Conservation (phyloP, 1,140 invertebrate species). For the Plectrocnemia conspersa region DNA sequence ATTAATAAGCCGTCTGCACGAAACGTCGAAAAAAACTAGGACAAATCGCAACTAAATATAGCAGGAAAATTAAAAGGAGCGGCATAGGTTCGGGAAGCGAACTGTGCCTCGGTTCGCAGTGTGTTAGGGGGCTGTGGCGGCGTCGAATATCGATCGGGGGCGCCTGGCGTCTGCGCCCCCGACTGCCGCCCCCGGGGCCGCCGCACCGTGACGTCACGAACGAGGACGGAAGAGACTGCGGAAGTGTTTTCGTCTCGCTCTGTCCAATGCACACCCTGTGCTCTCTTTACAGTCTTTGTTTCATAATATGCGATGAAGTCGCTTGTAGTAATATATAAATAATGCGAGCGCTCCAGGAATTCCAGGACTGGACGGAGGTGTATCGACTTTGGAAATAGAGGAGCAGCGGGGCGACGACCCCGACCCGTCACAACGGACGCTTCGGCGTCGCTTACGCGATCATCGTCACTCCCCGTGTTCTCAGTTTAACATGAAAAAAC, state of each 20-base stretch:
- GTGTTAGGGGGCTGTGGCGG: neutral
- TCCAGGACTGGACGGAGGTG: neutral
- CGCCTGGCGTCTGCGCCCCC: conserved; percentile 14
- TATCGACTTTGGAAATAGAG: neutral
- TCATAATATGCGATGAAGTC: no score
- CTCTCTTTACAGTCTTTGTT: no score
- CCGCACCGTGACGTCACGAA: neutral
- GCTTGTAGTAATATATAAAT: no score
- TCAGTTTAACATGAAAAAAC: no score
- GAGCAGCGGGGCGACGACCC: neutral
- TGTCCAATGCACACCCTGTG: neutral
- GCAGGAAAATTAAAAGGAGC: no score
- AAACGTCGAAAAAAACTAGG: no score
- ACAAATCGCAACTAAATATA: no score
- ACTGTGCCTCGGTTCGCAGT: no score
- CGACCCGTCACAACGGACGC: neutral
- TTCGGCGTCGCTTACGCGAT: neutral
- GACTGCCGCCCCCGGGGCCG: no score
- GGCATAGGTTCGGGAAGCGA: no score
- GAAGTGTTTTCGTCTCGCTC: neutral
- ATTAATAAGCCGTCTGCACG: no score
- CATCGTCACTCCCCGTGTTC: neutral
- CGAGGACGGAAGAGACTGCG: no score
- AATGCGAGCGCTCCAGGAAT: neutral
- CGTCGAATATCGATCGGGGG: conserved; percentile 13